A percentile compares a stretch with the other conserved stretches of the same genome.
These are phyloP conservation scores for Pemphigus obesinymphae DNA, from an alignment of 1,140 invertebrate species.

Conservation along the genomic window DNA sequence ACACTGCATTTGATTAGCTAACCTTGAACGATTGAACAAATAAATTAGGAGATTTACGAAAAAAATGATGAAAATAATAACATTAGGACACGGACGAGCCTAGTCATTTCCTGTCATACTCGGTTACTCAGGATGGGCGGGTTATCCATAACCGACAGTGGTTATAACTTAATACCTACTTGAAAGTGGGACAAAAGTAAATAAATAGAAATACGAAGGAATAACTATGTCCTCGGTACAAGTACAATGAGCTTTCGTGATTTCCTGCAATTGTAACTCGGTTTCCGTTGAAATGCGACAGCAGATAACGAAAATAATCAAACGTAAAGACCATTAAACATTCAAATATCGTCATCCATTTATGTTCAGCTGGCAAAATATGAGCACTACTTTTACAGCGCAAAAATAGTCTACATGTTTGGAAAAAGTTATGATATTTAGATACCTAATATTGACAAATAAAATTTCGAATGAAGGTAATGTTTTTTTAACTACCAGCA, in stretches of 20 bases:
- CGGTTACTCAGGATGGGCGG: neutral
- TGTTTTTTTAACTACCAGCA: no score
- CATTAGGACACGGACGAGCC: neutral
- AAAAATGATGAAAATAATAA: conserved; percentile 16
- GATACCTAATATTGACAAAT: no score
- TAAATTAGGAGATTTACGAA: conserved; percentile 5
- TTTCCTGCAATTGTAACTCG: conserved; percentile 24
- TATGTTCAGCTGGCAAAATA: no score
- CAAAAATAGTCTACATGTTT: no score
- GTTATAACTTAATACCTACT: neutral
- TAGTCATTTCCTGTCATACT: conserved; percentile 22
- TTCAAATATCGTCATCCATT: neutral
- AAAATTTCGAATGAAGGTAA: no score
- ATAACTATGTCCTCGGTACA: neutral
- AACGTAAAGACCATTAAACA: neutral
- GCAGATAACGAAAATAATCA: conserved; percentile 4
- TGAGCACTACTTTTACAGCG: no score
- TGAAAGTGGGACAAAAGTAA: neutral
- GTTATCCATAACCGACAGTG: neutral
- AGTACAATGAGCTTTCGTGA: conserved; percentile 18
- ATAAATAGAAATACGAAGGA: neutral
- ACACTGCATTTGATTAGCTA: neutral
- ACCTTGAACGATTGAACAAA: neutral
- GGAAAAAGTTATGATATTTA: no score
- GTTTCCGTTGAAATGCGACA: conserved; percentile 1